Evolutionary conservation across 2,113 vertebrate genomes (phyloP).

Genomic region (Pristiophorus japonicus): DNA sequence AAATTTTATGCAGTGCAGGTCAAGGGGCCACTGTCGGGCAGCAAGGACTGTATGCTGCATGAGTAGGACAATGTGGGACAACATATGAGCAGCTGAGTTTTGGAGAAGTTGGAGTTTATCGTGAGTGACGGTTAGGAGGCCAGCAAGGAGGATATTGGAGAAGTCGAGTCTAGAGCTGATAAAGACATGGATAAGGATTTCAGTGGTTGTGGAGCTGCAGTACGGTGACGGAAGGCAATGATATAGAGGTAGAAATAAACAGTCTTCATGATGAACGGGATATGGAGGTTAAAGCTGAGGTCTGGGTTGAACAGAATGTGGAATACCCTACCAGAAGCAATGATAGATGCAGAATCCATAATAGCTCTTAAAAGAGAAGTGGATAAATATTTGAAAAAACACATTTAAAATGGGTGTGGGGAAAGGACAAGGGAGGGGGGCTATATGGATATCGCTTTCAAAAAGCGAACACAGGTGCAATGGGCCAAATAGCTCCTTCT

Average conservation of each 20-base stretch:
- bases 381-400: background rate
- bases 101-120: background rate
- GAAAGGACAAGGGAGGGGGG: background rate
- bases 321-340: background rate
- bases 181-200: too few relatives aligned
- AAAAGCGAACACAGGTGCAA: background rate
- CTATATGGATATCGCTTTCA: background rate
- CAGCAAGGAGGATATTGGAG: background rate
- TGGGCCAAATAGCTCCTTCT: background rate
- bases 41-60: too few relatives aligned
- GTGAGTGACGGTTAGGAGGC: too few relatives aligned
- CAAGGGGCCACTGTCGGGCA: too few relatives aligned
- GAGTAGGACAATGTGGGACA: background rate
- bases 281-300: background rate
- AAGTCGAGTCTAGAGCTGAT: background rate
- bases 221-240: background rate
- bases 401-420: background rate
- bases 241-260: background rate
- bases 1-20: too few relatives aligned
- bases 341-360: background rate
- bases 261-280: background rate
- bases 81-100: background rate
- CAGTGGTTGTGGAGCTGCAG: too few relatives aligned
- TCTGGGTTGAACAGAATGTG: background rate
- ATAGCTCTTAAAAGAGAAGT: background rate